Conservation (phyloP, 2,888 invertebrate genomes). For the Thereva nobilitata region DNA sequence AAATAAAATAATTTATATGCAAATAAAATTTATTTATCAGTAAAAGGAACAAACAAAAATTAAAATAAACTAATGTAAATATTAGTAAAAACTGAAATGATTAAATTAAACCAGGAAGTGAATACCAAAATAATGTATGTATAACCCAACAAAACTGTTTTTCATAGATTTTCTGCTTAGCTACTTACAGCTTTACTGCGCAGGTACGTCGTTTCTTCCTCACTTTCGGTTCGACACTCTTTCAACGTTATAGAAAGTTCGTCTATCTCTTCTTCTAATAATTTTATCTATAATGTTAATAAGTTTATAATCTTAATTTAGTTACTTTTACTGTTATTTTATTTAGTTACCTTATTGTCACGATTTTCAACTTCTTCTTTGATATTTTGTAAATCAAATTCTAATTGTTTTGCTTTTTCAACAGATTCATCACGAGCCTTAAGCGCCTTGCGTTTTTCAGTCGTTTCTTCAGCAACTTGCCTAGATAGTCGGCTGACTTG, state of each 20-base stretch:
- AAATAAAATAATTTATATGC: no score
- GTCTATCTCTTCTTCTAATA: conserved; percentile 74
- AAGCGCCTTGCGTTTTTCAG: conserved; percentile 76
- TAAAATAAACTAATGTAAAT: no score
- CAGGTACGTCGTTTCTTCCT: conserved; percentile 62
- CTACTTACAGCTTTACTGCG: conserved; percentile 65
- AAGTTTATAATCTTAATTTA: not conserved
- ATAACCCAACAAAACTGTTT: not conserved
- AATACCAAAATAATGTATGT: no score
- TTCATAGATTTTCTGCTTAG: conserved; percentile 44
- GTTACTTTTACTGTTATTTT: not conserved
- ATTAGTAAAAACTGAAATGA: no score
- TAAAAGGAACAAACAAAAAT: no score
- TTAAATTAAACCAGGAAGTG: no score
- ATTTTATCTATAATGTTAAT: conserved; percentile 56
- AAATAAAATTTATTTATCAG: no score
- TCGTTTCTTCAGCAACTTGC: conserved; percentile 82
- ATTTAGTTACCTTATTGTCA: conserved; percentile 52
- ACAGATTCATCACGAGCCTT: conserved; percentile 68
- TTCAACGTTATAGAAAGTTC: conserved; percentile 70
- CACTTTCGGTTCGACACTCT: conserved; percentile 59
- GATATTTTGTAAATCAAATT: conserved; percentile 53
- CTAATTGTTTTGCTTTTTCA: conserved; percentile 63
- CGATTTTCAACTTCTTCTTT: conserved; percentile 52
- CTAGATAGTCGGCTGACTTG: conserved; percentile 83